Evolutionary conservation across 2,113 vertebrate genomes (phyloP), one percentile per base, ranked within the genome.

Genomic region (Callaeas wilsoni): DNA sequence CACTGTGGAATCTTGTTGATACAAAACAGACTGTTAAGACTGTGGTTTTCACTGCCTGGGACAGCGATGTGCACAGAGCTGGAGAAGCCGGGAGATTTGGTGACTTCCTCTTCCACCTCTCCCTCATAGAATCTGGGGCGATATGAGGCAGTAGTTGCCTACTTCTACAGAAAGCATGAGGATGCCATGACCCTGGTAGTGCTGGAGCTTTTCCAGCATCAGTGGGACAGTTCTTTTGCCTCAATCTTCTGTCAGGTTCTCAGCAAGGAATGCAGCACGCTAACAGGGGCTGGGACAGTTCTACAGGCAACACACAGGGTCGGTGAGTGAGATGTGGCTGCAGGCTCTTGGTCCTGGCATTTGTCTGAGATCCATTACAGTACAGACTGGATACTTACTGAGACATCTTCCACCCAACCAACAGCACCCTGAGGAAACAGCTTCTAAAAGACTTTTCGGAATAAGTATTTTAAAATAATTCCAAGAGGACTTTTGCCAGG

Each of bases 121-220:
- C 3, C 29, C 64, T 64, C 41, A 17, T 8, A 47, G 63, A 13
- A 49, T 50, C 27, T n/a, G n/a, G 46, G 39, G 2, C n/a, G 37
- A 33, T 29, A 15, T 21, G 35, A 26, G 50, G 37, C 37, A 62
- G 27, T 33, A 30, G 39, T 50, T 69, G 8, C 18, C 23, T 52
- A 22, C 47, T 99, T 99, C 98, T 99, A 99, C 93, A 98, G 98
- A 82, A 98, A 98, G 67, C 96, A 99, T 26, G 98, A 99, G 96
- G 98, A 98, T 25, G 39, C 67, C 26, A 98, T 99, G 93, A 99
- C 98, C 1, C 98, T 99, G 0, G 98, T 98, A 5, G 98, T 98
- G 25, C 93, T 99, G 94, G 98, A 98, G 2, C 99, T 99, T 93
- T 99, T 99, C 97, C 99, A 99, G 95, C 97, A 98, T 70, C 98